Percentiles rank a stretch among this genome's conserved stretches.
Conservation (phyloP, 2,113 vertebrate genomes). For the Alces alces region DNA sequence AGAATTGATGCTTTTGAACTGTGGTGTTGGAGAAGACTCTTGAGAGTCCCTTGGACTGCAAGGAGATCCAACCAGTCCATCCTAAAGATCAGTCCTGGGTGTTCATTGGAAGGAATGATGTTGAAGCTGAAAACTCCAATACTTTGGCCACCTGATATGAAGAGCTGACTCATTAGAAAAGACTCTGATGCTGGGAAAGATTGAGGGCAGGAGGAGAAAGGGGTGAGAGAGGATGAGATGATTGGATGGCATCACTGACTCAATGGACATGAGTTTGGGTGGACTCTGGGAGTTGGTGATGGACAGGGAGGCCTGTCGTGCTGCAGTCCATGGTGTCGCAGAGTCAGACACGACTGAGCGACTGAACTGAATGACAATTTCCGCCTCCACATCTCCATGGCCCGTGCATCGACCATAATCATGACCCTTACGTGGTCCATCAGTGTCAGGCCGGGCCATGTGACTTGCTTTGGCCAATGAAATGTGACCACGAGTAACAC, state of each 20-base stretch:
- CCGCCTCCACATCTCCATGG: fast-evolving
- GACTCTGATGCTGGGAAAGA: neutral
- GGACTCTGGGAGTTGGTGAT: fast-evolving
- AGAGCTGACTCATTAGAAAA: neutral
- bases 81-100: neutral
- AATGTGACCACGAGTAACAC: neutral
- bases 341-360: fast-evolving
- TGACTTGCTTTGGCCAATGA: neutral
- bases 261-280: neutral
- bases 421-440: fast-evolving
- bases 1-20: neutral
- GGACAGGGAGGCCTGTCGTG: neutral
- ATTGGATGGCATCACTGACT: neutral
- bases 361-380: neutral
- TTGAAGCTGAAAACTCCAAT: neutral
- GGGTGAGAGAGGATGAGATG: neutral
- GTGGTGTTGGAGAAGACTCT: neutral
- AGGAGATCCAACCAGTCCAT: neutral
- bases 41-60: neutral
- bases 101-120: neutral
- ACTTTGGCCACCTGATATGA: neutral
- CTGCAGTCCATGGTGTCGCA: fast-evolving
- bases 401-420: fast-evolving
- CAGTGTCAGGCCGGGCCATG: neutral
- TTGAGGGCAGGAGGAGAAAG: fast-evolving